These are phyloP conservation scores for Listrodromus nycthemerus DNA, from an alignment of 2,888 invertebrate genomes.

Conservation along the genomic window DNA sequence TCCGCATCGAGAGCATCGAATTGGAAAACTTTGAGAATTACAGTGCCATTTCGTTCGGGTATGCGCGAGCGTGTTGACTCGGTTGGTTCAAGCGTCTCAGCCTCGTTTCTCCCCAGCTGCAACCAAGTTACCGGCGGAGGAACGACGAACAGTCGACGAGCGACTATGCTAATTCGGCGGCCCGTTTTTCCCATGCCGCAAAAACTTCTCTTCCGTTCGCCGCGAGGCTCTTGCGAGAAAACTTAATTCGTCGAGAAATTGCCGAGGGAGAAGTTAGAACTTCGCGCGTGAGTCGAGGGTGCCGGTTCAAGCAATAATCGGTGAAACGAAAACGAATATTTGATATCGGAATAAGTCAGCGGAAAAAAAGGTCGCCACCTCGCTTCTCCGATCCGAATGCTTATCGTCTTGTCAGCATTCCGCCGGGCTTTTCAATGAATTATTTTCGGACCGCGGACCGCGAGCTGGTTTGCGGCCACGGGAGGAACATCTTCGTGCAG, in stretches of 20 bases:
- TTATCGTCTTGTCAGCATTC: neutral
- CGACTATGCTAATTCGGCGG: conserved; percentile 52
- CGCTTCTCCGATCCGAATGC: neutral
- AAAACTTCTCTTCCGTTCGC: conserved; percentile 24
- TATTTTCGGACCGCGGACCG: conserved; percentile 39
- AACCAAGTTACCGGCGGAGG: conserved; percentile 26
- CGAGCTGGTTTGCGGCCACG: neutral
- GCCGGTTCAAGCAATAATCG: conserved; percentile 2
- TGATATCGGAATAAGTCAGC: conserved; percentile 15
- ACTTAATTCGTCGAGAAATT: conserved; percentile 57
- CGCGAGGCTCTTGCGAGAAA: conserved; percentile 18
- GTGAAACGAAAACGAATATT: conserved; percentile 12
- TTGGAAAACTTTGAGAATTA: conserved; percentile 44
- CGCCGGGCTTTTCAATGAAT: conserved; percentile 40
- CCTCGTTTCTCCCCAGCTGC: neutral
- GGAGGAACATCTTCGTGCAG: conserved; percentile 15
- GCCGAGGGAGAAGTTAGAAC: conserved; percentile 23
- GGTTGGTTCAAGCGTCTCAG: neutral
- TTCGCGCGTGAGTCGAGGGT: neutral
- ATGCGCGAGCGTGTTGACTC: neutral
- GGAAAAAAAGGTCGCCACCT: neutral
- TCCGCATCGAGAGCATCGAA: conserved; percentile 28
- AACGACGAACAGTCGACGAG: conserved; percentile 51
- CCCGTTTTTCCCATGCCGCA: conserved; percentile 6
- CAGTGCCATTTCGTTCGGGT: neutral